These are phyloP conservation scores for Nixonia krombeini DNA, from an alignment of 1,140 invertebrate genomes.

Conservation along the genomic window DNA sequence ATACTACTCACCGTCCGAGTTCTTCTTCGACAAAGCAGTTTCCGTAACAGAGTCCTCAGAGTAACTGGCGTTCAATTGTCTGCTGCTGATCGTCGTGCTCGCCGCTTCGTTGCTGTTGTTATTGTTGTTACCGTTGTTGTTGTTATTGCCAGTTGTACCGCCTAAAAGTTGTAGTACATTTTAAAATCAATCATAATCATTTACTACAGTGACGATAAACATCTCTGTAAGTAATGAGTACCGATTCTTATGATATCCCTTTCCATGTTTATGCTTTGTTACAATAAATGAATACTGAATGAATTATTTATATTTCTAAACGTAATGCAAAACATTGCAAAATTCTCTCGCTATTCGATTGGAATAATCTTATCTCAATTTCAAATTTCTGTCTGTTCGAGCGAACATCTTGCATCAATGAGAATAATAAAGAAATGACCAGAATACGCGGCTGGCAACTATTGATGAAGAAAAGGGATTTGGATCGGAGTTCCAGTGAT, in stretches of 20 bases:
- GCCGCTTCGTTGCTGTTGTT: conserved; percentile 59
- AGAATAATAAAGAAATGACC: neutral
- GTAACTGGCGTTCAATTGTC: conserved; percentile 79
- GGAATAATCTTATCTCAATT: too few relatives aligned
- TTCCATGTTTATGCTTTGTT: too few relatives aligned
- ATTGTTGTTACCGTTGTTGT: conserved; percentile 52
- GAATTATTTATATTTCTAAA: too few relatives aligned
- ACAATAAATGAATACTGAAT: too few relatives aligned
- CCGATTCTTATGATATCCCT: too few relatives aligned
- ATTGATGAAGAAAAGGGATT: neutral
- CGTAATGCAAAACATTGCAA: too few relatives aligned
- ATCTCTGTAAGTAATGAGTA: too few relatives aligned
- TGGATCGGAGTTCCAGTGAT: neutral
- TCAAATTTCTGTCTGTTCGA: neutral
- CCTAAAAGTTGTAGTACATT: too few relatives aligned
- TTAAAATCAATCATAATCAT: too few relatives aligned
- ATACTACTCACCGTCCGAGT: conserved; percentile 82
- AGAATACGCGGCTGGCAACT: neutral
- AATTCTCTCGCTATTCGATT: too few relatives aligned
- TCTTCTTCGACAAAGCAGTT: conserved; percentile 83
- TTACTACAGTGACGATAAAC: too few relatives aligned
- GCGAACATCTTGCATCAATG: neutral
- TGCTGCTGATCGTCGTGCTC: conserved; percentile 61
- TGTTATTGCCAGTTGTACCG: conserved; percentile 51
- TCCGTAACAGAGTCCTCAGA: conserved; percentile 85